Conservation (phyloP, 2,113 vertebrate genomes). For the Menura novaehollandiae region DNA sequence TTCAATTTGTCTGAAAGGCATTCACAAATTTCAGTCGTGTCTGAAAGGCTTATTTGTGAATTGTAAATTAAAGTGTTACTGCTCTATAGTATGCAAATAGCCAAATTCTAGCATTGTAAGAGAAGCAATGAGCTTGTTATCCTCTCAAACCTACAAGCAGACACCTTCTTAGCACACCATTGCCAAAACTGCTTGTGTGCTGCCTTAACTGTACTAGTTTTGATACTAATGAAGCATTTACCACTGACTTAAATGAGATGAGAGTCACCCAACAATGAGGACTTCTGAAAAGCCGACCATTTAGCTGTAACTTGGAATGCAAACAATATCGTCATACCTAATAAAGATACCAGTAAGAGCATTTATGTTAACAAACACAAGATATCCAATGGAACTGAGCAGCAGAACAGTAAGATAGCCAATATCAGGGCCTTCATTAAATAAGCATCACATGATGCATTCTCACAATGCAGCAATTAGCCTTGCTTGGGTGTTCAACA, state of each 20-base stretch:
- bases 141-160: not conserved
- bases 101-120: not conserved
- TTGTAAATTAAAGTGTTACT: slow-evolving; percentile 14
- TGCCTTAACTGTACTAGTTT: not conserved
- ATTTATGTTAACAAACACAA: not conserved
- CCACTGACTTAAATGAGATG: not conserved
- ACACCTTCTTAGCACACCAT: not conserved
- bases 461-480: not conserved
- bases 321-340: not conserved
- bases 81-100: slow-evolving; percentile 5
- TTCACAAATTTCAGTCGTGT: not conserved
- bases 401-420: not conserved
- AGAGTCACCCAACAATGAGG: not conserved
- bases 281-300: not conserved
- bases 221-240: not conserved
- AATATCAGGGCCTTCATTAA: not conserved
- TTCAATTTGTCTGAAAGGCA: not conserved
- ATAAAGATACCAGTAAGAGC: not conserved
- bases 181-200: not conserved
- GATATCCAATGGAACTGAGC: not conserved
- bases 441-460: rapidly evolving
- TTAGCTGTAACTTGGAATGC: not conserved
- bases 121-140: slow-evolving; percentile 18
- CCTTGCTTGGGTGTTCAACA: not conserved
- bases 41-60: slow-evolving; percentile 8